Base-by-base conservation (phyloP, 2,888 invertebrate genomes). In the Coenonympha glycerion region DNA sequence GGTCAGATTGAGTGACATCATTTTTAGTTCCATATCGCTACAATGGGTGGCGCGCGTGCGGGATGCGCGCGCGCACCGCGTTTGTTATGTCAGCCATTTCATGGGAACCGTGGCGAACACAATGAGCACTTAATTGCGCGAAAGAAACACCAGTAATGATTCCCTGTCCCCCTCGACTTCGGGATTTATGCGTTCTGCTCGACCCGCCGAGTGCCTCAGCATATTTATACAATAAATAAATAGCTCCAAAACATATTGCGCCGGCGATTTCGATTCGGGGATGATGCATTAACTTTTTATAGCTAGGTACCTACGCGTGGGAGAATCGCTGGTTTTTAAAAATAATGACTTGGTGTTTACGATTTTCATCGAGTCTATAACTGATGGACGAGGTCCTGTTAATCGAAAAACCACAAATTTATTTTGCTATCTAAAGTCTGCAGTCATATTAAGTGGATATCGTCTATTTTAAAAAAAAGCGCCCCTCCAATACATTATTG, bases 61-160 rank as follows among this genome's bases (percentile, higher is more conserved):
- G 55, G 57, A 57, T 67, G 71, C 77, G 79, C 75, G 69, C 71
- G 76, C 79, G 76, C 77, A 71, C 47, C 45, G 46, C 49, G 42
- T 47, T 60, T 69, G 69, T 69, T 72, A 65, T 69, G 66, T 66
- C 64, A 67, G 68, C 66, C 69, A 77, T 77, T 81, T 86, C 85
- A 87, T 87, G 87, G 85, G 87, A 87, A 86, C 76, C 65, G 63
- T 70, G 66, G 56, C 60, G 63, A 63, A 73, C 69, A 87, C 87
- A 87, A 87, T 83, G 72, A 62, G 54, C 65, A 74, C 73, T 82
- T 86, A 87, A 87, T 87, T 87, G 86, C 73, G 76, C 80, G 83
- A 83, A 70, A 79, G 79, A 73, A 69, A 66, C 76, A 79, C 79
- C 79, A 76, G 78, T 75, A 79, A 80, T 78, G 78, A 77, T 73